phyloP scores from a whole-genome alignment of 2,113 vertebrate genomes.

The Melospiza georgiana region DNA sequence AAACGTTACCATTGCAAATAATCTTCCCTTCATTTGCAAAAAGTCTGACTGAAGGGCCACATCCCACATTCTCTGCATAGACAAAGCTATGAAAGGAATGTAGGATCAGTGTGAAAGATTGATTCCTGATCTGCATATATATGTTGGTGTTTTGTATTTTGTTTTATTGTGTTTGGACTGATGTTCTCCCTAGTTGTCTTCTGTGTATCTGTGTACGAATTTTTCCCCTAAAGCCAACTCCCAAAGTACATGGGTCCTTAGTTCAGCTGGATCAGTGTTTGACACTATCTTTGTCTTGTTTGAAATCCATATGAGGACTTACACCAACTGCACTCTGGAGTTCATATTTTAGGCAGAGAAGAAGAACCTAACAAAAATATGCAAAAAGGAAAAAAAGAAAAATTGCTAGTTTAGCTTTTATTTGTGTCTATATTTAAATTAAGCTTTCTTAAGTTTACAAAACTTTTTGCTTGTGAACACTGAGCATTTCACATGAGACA shows the following conservation, averaged over 20 bases:
- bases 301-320: constrained; percentile 54
- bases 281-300: constrained; percentile 49
- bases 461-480: constrained; percentile 40
- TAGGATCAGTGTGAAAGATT: constrained; percentile 41
- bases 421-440: constrained; percentile 57
- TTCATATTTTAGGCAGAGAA: constrained; percentile 65
- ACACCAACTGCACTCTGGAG: constrained; percentile 62
- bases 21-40: constrained; percentile 53
- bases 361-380: constrained; percentile 70
- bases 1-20: constrained; percentile 43
- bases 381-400: constrained; percentile 52
- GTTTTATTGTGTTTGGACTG: constrained; percentile 47
- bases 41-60: constrained; percentile 27
- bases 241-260: constrained; percentile 55
- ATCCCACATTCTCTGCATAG: constrained; percentile 37
- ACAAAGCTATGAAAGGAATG: constrained; percentile 43
- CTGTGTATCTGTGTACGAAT: constrained; percentile 36
- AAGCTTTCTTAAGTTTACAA: constrained; percentile 58
- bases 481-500: constrained; percentile 38
- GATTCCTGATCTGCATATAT: constrained; percentile 55
- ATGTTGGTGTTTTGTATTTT: constrained; percentile 49
- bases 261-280: constrained; percentile 58
- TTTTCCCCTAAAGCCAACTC: constrained; percentile 48
- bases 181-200: constrained; percentile 34
- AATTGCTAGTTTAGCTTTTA: constrained; percentile 38